Base-by-base conservation (phyloP, 1,140 invertebrate genomes). In the Oreohelix idahoensis region DNA sequence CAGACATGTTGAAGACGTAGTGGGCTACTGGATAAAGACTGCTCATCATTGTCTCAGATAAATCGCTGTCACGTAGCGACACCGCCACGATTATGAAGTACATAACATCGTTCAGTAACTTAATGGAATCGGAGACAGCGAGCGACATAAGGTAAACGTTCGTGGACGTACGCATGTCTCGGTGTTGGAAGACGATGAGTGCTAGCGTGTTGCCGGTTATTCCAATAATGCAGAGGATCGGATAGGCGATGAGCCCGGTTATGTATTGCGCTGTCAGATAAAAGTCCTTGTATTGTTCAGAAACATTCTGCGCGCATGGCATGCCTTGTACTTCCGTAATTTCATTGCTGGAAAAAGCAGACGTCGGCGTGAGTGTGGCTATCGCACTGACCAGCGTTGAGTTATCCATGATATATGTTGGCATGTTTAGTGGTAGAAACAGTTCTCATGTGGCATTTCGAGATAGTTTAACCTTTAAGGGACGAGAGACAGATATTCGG, bases 121-220 rank as follows among this genome's bases (percentile, higher is more conserved):
- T 96, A 75, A 96, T 93, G 45, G 96, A 93, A 87, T 96, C 96
- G 11, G 95, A 95, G 51, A 96, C 94, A 42, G 96, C 96, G 80
- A 96, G 89, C 0, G 95, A 96, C 74, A 95, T 95, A 87, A 96
- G 92, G 91, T 96, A 96, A 80, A 91, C 90, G 92, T 96, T 96
- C 69, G 96, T 96, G 36, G 95, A 96, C 78, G 94, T 95, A 70
- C 95, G 91, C 95, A 96, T 96, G 58, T 95, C 94, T 84, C 95
- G 93, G 86, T 95, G 94, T 83, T 95, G 95, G 82, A 96, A 93
- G 76, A 96, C 95, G 84, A 96, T 94, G 83, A 96, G 94, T 36
- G 95, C 95, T 39, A 96, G 93, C 35, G 94, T 92, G 91, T 96
- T 96, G 53, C 96, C 96, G 75, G 95, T 92, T 58, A 96, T 94